Conservation (phyloP, 2,888 invertebrate species). For the Pharmacophagus antenor region DNA sequence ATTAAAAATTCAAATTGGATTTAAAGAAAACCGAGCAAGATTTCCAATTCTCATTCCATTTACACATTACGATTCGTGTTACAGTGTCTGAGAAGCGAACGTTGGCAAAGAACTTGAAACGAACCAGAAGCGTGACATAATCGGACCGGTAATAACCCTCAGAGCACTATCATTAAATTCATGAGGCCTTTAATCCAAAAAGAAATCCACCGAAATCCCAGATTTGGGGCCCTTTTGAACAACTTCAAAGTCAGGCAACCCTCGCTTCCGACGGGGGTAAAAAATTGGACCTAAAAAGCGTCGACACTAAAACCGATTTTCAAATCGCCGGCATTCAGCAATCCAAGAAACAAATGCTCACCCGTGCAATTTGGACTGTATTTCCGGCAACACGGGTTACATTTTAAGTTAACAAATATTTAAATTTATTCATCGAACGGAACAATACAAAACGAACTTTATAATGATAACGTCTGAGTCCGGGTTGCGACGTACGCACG, state of each 20-base stretch:
- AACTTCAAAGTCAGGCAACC: constrained; percentile 80
- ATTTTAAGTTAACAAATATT: constrained; percentile 81
- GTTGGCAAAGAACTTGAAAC: constrained; percentile 45
- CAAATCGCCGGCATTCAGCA: constrained; percentile 37
- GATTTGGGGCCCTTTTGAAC: constrained; percentile 77
- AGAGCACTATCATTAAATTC: constrained; percentile 78
- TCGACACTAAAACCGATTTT: constrained; percentile 49
- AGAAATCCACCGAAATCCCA: constrained; percentile 78
- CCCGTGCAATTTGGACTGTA: constrained; percentile 79
- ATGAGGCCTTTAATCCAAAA: constrained; percentile 78
- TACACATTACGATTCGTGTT: constrained; percentile 27
- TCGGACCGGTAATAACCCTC: constrained; percentile 59
- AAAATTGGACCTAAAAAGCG: constrained; percentile 45
- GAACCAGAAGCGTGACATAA: constrained; percentile 63
- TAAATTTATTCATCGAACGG: constrained; percentile 68
- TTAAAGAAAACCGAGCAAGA: constrained; percentile 16
- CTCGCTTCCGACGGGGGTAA: constrained; percentile 41
- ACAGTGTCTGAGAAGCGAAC: constrained; percentile 17
- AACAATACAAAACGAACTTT: constrained; percentile 55
- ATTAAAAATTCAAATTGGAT: constrained; percentile 29
- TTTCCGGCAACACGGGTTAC: constrained; percentile 80
- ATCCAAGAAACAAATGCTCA: constrained; percentile 73
- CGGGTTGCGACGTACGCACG: constrained; percentile 29
- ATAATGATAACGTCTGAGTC: constrained; percentile 35
- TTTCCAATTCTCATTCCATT: constrained; percentile 28